Evolutionary conservation across 1,140 invertebrate species (phyloP).

Genomic region (Diprion similis): DNA sequence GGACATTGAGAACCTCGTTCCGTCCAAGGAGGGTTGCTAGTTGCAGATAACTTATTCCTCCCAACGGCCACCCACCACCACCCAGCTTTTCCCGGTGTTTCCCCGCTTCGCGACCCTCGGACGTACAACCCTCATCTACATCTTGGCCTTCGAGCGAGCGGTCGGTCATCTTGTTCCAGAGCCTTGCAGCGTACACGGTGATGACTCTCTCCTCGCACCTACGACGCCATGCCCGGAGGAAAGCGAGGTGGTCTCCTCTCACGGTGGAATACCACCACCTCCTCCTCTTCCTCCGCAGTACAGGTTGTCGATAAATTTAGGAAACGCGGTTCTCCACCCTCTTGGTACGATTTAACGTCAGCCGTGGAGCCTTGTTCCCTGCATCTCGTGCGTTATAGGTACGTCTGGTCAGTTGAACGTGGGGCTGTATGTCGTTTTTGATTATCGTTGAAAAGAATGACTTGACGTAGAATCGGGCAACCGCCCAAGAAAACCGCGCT

Average conservation of each 20-base stretch:
- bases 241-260: no score
- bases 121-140: slow-evolving; percentile 37
- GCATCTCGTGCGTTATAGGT: neutral
- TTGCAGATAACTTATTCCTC: slow-evolving; percentile 60
- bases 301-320: slow-evolving; percentile 61
- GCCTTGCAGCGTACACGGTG: slow-evolving; percentile 2
- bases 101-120: slow-evolving; percentile 30
- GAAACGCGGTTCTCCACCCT: neutral
- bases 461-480: neutral
- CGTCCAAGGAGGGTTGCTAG: slow-evolving; percentile 28
- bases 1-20: neutral
- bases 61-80: slow-evolving; percentile 25
- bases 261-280: neutral
- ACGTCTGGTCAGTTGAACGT: neutral
- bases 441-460: neutral
- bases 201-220: slow-evolving; percentile 15
- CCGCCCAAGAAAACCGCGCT: neutral
- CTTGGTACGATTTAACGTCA: no score
- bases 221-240: neutral
- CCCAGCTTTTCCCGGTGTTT: neutral
- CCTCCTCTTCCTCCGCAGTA: slow-evolving; percentile 35
- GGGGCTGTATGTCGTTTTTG: neutral
- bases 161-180: slow-evolving; percentile 29
- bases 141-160: slow-evolving; percentile 36
- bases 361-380: no score